Evolutionary conservation across 2,888 invertebrate species (phyloP).

Genomic region (Drosophila mettleri): DNA sequence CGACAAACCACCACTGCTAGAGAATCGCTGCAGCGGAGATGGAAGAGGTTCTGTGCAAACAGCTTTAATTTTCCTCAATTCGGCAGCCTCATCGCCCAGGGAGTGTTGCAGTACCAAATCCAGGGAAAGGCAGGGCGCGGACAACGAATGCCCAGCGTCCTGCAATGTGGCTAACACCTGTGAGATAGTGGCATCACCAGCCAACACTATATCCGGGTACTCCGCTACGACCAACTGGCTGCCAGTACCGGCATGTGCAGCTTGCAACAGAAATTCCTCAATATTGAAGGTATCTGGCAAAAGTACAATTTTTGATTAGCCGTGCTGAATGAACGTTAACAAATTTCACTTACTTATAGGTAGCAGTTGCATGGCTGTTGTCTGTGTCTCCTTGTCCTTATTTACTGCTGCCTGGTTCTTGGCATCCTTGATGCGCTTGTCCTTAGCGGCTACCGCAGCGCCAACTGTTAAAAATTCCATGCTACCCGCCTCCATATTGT

Average conservation of each 20-base stretch:
- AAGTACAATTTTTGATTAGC: not conserved
- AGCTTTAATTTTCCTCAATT: constrained; percentile 73
- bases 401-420: constrained; percentile 87
- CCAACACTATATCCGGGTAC: constrained; percentile 85
- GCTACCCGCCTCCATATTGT: constrained; percentile 83
- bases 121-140: constrained; percentile 85
- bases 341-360: constrained; percentile 36
- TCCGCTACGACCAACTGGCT: constrained; percentile 85
- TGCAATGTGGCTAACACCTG: constrained; percentile 87
- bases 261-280: constrained; percentile 81
- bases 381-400: constrained; percentile 81
- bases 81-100: constrained; percentile 43
- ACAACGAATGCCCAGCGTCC: constrained; percentile 85
- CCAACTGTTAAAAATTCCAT: constrained; percentile 90
- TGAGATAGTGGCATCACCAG: constrained; percentile 87
- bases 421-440: constrained; percentile 94
- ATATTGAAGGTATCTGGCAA: constrained; percentile 79
- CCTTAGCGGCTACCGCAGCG: constrained; percentile 94
- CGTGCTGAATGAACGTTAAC: not conserved
- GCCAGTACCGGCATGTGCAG: constrained; percentile 79
- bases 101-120: constrained; percentile 73
- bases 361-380: constrained; percentile 34
- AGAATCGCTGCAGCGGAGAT: constrained; percentile 92
- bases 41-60: constrained; percentile 83
- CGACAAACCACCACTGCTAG: constrained; percentile 94